These are phyloP conservation scores for Halcyon leucocephala DNA, from an alignment of 2,797 vertebrate genomes.

Conservation along the genomic window DNA sequence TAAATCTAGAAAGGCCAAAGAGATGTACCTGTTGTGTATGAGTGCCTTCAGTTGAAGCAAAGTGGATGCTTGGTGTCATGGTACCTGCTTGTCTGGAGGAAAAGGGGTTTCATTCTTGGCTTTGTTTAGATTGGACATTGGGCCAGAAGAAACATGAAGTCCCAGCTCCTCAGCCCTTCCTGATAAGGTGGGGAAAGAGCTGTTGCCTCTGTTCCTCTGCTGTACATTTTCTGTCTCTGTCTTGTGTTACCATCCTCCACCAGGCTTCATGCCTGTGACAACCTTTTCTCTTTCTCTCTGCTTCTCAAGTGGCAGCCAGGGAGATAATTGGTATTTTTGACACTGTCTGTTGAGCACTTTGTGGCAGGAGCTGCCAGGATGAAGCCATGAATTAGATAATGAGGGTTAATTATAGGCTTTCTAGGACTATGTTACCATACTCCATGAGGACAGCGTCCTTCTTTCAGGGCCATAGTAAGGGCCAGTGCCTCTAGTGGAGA, in stretches of 20 bases:
- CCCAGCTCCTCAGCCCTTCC: neutral
- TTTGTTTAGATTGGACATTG: neutral
- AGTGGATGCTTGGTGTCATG: neutral
- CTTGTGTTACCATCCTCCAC: neutral
- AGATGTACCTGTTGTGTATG: neutral
- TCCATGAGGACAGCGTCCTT: neutral
- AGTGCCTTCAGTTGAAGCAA: neutral
- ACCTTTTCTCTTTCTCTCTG: neutral
- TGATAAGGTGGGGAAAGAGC: neutral
- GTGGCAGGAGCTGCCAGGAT: conserved; percentile 24
- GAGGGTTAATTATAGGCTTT: conserved; percentile 58
- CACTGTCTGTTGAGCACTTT: conserved; percentile 8
- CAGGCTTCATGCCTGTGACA: neutral
- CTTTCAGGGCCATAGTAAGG: neutral
- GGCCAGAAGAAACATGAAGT: neutral
- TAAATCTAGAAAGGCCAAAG: neutral
- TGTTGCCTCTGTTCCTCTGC: neutral
- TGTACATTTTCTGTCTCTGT: neutral
- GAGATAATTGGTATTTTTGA: conserved; percentile 63
- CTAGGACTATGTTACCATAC: neutral
- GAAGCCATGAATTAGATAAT: conserved; percentile 48
- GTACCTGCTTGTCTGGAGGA: neutral
- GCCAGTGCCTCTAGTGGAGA: neutral
- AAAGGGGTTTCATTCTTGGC: neutral
- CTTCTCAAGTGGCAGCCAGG: conserved; percentile 9